Evolutionary conservation across 2,113 vertebrate species (phyloP), one percentile per base, ranked within the genome.

Genomic region (Amblyornis subalaris): DNA sequence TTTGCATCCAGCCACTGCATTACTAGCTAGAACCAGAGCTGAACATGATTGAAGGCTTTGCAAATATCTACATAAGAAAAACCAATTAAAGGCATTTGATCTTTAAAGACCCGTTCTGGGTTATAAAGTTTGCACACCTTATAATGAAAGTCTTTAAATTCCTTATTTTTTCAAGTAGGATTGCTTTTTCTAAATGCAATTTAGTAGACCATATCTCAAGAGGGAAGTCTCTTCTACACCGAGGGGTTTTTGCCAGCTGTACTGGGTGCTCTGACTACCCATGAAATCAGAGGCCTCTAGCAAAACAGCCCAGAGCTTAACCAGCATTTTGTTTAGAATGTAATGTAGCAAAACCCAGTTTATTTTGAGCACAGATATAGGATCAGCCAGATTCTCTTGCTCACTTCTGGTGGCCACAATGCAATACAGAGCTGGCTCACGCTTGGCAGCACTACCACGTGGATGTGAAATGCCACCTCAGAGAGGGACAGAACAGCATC

Each of bases 1-100:
- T 93, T 93, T 88, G 84, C 71, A 94, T 90, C 67, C 48, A 94
- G 84, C 40, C 70, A 88, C 62, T 88, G 94, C 93, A 47, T 83
- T 83, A 33, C 88, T 28, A 80, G 85, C 85, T 93, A 80, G 79
- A 94, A 64, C 44, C 60, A 71, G 44, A 81, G 57, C 78, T 88
- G 80, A 85, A 77, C 72, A 61, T 40, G 48, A 91, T 4, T 55
- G 78, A 93, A 92, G 23, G 28, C 48, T 91, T 91, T 86, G 79
- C 75, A 90, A 77, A 90, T 71, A 77, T 23, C 65, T 83, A 47
- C 65, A 25, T n/a, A 53, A 67, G 64, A 62, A 88, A 89, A 71
- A 3, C 0, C 53, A 91, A 28, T 85, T 88, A 85, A 86, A 94
- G 93, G 15, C 44, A 91, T 91, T 90, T 79, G 50, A 62, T 88